phyloP scores from a whole-genome alignment of 1,140 invertebrate genomes.

The Pogonus chalceus region DNA sequence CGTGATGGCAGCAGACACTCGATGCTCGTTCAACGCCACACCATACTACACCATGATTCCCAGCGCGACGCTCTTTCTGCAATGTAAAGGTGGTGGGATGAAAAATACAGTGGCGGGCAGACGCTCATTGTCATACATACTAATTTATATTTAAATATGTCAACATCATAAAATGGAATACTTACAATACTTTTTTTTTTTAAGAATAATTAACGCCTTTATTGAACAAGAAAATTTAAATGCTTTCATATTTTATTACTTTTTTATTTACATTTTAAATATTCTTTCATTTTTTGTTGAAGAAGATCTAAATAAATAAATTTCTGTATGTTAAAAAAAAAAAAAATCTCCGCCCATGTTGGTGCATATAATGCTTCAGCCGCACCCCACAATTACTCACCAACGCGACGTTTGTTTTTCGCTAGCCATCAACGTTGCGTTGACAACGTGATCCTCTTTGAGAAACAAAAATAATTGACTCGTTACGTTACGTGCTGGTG shows the following conservation, averaged over 20 bases:
- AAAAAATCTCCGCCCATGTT: too few relatives aligned
- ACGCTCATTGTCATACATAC: too few relatives aligned
- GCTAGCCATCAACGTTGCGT: not conserved
- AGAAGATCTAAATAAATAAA: too few relatives aligned
- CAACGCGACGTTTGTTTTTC: not conserved
- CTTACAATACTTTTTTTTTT: too few relatives aligned
- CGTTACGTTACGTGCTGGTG: not conserved
- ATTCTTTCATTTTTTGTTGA: too few relatives aligned
- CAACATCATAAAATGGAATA: too few relatives aligned
- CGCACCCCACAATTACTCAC: not conserved
- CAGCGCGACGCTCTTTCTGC: not conserved
- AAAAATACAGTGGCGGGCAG: not conserved
- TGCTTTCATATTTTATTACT: too few relatives aligned
- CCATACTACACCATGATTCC: not conserved
- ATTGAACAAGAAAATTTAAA: too few relatives aligned
- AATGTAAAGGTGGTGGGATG: not conserved
- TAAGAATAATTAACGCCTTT: too few relatives aligned
- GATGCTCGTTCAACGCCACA: not conserved
- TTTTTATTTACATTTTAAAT: too few relatives aligned
- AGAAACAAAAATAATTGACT: slow-evolving; percentile 9
- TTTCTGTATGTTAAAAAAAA: too few relatives aligned
- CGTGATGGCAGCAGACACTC: not conserved
- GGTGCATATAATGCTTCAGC: not conserved
- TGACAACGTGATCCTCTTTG: slow-evolving; percentile 8
- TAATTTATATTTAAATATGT: too few relatives aligned